phyloP scores from a whole-genome alignment of 2,797 vertebrate species.

The Limosa lapponica region DNA sequence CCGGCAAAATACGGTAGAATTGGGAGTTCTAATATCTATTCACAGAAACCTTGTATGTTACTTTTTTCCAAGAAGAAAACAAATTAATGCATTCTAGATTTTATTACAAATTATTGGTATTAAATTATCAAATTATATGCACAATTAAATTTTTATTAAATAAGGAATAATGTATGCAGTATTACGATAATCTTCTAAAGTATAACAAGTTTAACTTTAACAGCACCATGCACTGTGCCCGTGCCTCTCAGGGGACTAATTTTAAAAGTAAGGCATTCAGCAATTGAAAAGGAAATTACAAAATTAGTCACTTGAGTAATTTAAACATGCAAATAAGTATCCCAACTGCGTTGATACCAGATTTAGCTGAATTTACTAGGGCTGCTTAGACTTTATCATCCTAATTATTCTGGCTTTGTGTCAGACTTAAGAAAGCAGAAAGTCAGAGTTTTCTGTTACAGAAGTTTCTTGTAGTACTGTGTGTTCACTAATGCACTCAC shows the following conservation, averaged over 20 bases:
- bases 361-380: conserved; percentile 74
- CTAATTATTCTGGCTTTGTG: conserved; percentile 71
- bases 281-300: conserved; percentile 78
- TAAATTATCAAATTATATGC: conserved; percentile 82
- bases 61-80: conserved; percentile 25
- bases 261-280: conserved; percentile 70
- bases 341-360: conserved; percentile 71
- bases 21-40: background rate
- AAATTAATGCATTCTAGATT: conserved; percentile 55
- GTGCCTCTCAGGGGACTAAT: conserved; percentile 73
- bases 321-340: conserved; percentile 77
- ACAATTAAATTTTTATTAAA: conserved; percentile 84
- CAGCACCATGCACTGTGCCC: conserved; percentile 61
- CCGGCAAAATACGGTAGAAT: background rate
- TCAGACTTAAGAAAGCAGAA: conserved; percentile 66
- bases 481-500: background rate
- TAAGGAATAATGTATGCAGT: conserved; percentile 74
- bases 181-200: conserved; percentile 73
- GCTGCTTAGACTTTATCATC: conserved; percentile 64
- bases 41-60: background rate
- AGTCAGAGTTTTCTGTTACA: conserved; percentile 50
- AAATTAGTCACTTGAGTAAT: conserved; percentile 80
- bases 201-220: conserved; percentile 76
- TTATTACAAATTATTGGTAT: conserved; percentile 75
- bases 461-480: background rate